Conservation (phyloP, 2,113 vertebrate genomes). For the Laterallus jamaicensis region DNA sequence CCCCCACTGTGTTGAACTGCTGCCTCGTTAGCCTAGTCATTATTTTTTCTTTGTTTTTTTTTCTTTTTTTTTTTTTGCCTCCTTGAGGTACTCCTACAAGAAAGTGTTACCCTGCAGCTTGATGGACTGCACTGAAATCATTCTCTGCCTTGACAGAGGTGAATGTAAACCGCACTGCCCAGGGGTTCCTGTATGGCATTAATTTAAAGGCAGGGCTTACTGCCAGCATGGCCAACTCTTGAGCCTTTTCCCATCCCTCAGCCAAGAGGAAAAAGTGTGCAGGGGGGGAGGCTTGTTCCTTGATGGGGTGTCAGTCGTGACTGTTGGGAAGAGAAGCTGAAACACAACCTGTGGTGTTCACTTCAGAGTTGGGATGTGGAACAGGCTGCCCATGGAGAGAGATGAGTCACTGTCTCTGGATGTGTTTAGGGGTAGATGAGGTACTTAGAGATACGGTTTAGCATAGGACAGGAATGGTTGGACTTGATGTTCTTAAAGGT, state of each 20-base stretch:
- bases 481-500: too few relatives aligned
- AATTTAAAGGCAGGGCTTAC: neutral
- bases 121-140: neutral
- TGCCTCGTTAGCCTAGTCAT: neutral
- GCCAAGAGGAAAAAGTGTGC: neutral
- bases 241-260: neutral
- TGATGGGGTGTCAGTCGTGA: neutral
- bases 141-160: neutral
- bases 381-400: too few relatives aligned
- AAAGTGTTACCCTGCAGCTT: neutral
- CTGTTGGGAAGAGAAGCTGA: neutral
- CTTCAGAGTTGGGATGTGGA: neutral
- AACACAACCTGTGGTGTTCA: neutral
- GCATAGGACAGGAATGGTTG: too few relatives aligned
- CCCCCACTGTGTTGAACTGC: neutral
- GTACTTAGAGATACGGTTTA: too few relatives aligned
- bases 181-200: neutral
- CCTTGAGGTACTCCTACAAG: neutral
- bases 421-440: too few relatives aligned
- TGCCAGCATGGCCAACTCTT: neutral
- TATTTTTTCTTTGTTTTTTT: neutral
- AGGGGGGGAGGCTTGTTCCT: neutral
- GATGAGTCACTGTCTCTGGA: too few relatives aligned
- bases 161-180: neutral
- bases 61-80: neutral